phyloP scores from a whole-genome alignment of 64 coral and sea anemone species.

The Anthopleura sola region DNA sequence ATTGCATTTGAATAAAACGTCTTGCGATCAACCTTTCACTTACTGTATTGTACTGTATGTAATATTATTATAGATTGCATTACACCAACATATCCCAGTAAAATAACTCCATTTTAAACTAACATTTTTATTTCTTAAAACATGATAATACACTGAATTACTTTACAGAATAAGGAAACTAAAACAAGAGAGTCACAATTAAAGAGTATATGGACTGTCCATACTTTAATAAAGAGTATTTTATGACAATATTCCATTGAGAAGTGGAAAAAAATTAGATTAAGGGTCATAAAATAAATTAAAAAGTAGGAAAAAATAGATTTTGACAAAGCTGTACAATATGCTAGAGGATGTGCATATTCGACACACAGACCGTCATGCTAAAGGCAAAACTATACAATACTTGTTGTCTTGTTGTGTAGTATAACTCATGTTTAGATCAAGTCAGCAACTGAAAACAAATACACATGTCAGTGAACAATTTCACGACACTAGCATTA shows the following conservation, averaged over 20 bases:
- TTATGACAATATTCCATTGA: background rate
- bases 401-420: background rate
- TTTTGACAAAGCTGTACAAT: background rate
- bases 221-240: background rate
- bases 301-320: background rate
- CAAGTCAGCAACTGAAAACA: slow-evolving; percentile 87
- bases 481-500: background rate
- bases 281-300: background rate
- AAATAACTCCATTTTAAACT: background rate
- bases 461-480: background rate
- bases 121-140: slow-evolving; percentile 8
- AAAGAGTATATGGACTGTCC: background rate
- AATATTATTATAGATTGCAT: background rate
- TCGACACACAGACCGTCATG: background rate
- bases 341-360: background rate
- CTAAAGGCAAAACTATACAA: background rate
- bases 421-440: slow-evolving; percentile 44
- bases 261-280: background rate
- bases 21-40: too few relatives aligned
- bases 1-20: background rate
- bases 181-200: background rate
- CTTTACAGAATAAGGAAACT: background rate
- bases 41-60: too few relatives aligned
- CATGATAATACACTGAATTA: background rate
- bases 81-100: background rate